Evolutionary conservation across 2,888 invertebrate genomes (phyloP).

Genomic region (Parasteatoda lunata): DNA sequence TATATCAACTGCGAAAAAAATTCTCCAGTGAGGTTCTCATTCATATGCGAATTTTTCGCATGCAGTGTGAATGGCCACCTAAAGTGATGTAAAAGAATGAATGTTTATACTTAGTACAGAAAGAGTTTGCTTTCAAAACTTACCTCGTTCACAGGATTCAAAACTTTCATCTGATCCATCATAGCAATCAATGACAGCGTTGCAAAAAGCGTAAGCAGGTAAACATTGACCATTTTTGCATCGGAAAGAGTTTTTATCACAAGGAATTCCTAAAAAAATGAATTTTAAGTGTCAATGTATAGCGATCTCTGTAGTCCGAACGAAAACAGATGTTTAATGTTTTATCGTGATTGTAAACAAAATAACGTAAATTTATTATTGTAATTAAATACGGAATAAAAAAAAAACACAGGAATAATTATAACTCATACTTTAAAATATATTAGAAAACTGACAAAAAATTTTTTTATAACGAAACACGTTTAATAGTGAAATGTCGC

Average conservation of each 20-base stretch:
- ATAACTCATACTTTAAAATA: background rate
- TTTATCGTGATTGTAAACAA: background rate
- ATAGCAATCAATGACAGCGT: conserved; percentile 88
- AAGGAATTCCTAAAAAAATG: conserved; percentile 74
- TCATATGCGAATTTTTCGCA: too few relatives aligned
- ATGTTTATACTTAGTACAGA: background rate
- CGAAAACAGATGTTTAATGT: background rate
- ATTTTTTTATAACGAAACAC: too few relatives aligned
- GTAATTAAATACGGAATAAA: background rate
- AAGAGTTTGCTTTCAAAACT: background rate
- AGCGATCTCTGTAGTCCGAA: background rate
- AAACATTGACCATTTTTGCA: conserved; percentile 90
- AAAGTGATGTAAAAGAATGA: too few relatives aligned
- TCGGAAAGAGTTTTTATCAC: conserved; percentile 88
- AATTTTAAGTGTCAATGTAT: background rate
- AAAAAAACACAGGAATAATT: background rate
- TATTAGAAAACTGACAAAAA: background rate
- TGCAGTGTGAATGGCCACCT: too few relatives aligned
- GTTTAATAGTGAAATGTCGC: too few relatives aligned
- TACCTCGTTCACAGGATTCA: conserved; percentile 79
- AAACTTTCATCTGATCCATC: conserved; percentile 93
- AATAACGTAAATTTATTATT: background rate
- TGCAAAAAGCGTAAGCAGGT: conserved; percentile 93
- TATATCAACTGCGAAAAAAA: too few relatives aligned
- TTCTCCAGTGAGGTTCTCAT: too few relatives aligned